These are phyloP conservation scores for Coranthus polyacanthus DNA, from an alignment of 2,797 vertebrate genomes.

Conservation along the genomic window DNA sequence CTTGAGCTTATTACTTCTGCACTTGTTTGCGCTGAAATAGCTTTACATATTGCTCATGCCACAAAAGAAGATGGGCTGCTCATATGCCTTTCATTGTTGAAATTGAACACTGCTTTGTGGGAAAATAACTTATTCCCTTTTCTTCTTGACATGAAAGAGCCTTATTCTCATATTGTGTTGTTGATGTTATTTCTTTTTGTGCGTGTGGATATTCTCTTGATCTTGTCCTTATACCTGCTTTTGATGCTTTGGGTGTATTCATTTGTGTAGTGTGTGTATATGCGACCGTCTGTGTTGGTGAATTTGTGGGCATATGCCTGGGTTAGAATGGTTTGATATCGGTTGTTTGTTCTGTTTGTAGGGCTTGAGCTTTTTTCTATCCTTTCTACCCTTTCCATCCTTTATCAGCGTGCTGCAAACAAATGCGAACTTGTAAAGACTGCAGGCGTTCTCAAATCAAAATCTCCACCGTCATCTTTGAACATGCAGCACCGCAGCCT, in stretches of 20 bases:
- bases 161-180: slow-evolving; percentile 55
- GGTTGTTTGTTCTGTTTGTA: slow-evolving; percentile 41
- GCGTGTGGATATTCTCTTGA: slow-evolving; percentile 58
- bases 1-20: slow-evolving; percentile 16
- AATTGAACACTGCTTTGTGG: slow-evolving; percentile 42
- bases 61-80: slow-evolving; percentile 30
- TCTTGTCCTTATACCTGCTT: slow-evolving; percentile 62
- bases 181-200: slow-evolving; percentile 50
- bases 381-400: slow-evolving; percentile 11
- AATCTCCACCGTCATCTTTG: not conserved
- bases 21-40: slow-evolving; percentile 36
- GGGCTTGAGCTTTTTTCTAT: slow-evolving; percentile 9
- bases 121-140: slow-evolving; percentile 63
- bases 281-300: slow-evolving; percentile 20
- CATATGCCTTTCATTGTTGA: slow-evolving; percentile 42
- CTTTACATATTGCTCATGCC: slow-evolving; percentile 30
- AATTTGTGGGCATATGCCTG: slow-evolving; percentile 14
- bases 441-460: slow-evolving; percentile 1
- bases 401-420: slow-evolving; percentile 16
- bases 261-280: slow-evolving; percentile 6
- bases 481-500: not conserved
- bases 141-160: slow-evolving; percentile 63
- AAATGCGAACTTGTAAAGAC: slow-evolving; percentile 37
- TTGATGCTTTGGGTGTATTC: slow-evolving; percentile 50
- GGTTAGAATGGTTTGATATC: slow-evolving; percentile 49